Evolutionary conservation across 2,113 vertebrate genomes (phyloP), one percentile per base, ranked within the genome.

Genomic region (Ornithorhynchus anatinus): DNA sequence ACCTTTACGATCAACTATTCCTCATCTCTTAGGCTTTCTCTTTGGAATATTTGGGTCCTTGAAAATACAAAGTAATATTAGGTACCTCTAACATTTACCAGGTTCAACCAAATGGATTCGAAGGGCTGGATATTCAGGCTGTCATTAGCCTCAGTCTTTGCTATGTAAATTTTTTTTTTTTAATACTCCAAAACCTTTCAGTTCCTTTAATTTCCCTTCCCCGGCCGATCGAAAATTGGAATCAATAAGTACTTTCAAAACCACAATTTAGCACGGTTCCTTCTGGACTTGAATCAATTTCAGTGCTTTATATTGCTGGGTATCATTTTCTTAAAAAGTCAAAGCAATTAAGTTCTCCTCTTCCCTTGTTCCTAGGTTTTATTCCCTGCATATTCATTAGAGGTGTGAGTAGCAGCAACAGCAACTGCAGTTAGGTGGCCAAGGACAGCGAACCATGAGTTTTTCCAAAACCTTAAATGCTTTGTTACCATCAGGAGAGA

Each of bases 161-260:
- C 69, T 70, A 60, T 20, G 64, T 15, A 74, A 36, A 56, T 36
- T 57, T n/a, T n/a, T n/a, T n/a, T n/a, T n/a, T n/a, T n/a, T n/a
- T n/a, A n/a, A n/a, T n/a, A n/a, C n/a, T n/a, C n/a, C n/a, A n/a
- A 33, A 31, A 45, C 39, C 70, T 72, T 65, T 53, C 29, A 32
- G 19, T 58, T 67, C n/a, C 54, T 39, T 14, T 52, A 3, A 42
- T 32, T 69, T 5, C 29, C 56, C 8, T 11, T 13, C 9, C 52
- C 47, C 37, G n/a, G n/a, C n/a, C n/a, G n/a, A n/a, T n/a, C n/a
- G 31, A 53, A 48, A 52, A 22, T 22, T 13, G 22, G 35, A 61
- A 51, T 29, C 10, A 17, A 27, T 37, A 68, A 58, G 1, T n/a
- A 38, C 10, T 27, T 53, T 72, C 76, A 45, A 48, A 17, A 59